Base-by-base conservation (phyloP, 1,140 invertebrate genomes). In the Rhopalosiphum maidis region DNA sequence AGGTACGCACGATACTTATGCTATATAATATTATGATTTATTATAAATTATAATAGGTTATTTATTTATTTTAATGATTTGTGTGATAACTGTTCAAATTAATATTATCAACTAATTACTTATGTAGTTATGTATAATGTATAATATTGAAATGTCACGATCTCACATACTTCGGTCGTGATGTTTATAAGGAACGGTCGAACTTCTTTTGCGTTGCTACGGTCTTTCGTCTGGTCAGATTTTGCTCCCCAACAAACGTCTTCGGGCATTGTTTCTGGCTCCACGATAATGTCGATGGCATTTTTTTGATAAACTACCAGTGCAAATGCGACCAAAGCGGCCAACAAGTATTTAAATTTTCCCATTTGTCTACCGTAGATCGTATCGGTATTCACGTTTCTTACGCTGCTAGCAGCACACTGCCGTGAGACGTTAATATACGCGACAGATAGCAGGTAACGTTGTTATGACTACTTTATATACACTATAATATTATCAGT, bases 131-230 rank as follows among this genome's bases (percentile, higher is more conserved):
- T 41, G 41, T 41, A 41, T 41, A 68, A 68, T 23, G 55, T 60
- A n/a, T 5, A 51, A 18, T n/a, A n/a, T n/a, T n/a, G 41, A 46
- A 86, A 41, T 46, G 5, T 86, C 23, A 0, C 23, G 5, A 86
- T 86, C 4, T 86, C n/a, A 43, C 41, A 22, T 51, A 82, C 77
- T 54, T 60, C 51, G 25, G 11, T 21, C 15, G 90, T 43, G 21
- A 91, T 21, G 90, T 91, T 91, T n/a, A 91, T 91, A 0, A 41
- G 25, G 41, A 91, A 91, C 11, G 90, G 90, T 43, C 54, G 55
- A 6, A 91, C 2, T 68, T 43, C 54, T 25, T 37, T 68, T 48
- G 21, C 11, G 15, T 68, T 77, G 15, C 1, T 18, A n/a, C 11
- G 3, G 30, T 77, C 15, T 41, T 41, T 43, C 35, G 54, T 23